Percentiles rank a stretch among this genome's conserved stretches.
phyloP scores from a whole-genome alignment of 2,888 invertebrate genomes.

The Itoplectis maculator region DNA sequence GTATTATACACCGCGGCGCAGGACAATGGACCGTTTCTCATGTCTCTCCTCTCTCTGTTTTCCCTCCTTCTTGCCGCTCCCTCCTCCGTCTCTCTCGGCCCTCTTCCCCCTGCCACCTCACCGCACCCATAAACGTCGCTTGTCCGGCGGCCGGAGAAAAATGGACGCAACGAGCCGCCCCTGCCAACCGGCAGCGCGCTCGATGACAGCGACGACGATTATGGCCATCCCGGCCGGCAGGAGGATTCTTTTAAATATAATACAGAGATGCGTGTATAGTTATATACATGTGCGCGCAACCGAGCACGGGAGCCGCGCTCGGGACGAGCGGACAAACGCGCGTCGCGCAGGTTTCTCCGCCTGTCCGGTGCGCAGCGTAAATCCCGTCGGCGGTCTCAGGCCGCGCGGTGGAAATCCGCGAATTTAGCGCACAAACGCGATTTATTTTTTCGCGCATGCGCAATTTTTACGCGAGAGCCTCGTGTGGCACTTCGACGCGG shows the following conservation, averaged over 20 bases:
- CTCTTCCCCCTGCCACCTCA: too few relatives aligned
- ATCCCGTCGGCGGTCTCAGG: neutral
- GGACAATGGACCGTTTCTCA: slow-evolving; percentile 79
- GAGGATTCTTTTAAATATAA: neutral
- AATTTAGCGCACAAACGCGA: neutral
- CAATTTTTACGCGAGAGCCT: too few relatives aligned
- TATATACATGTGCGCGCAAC: neutral
- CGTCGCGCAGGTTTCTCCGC: too few relatives aligned
- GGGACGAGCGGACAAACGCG: neutral
- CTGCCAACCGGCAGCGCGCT: neutral
- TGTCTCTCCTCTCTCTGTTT: slow-evolving; percentile 50
- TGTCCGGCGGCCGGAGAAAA: slow-evolving; percentile 13
- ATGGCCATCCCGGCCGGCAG: slow-evolving; percentile 13
- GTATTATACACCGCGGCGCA: slow-evolving; percentile 58
- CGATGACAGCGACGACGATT: slow-evolving; percentile 29
- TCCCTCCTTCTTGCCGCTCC: too few relatives aligned
- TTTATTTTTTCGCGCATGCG: neutral
- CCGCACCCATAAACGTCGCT: slow-evolving; percentile 72
- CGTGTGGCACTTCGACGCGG: neutral
- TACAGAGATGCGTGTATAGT: neutral
- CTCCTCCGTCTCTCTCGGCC: neutral
- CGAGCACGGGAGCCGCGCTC: neutral
- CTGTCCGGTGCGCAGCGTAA: neutral
- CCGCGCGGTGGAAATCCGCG: slow-evolving; percentile 13
- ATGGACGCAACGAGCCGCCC: slow-evolving; percentile 14